Percentiles rank a stretch among this genome's conserved stretches.
Evolutionary conservation across 2,888 invertebrate genomes (phyloP).

Genomic region (Lutraria lutraria): DNA sequence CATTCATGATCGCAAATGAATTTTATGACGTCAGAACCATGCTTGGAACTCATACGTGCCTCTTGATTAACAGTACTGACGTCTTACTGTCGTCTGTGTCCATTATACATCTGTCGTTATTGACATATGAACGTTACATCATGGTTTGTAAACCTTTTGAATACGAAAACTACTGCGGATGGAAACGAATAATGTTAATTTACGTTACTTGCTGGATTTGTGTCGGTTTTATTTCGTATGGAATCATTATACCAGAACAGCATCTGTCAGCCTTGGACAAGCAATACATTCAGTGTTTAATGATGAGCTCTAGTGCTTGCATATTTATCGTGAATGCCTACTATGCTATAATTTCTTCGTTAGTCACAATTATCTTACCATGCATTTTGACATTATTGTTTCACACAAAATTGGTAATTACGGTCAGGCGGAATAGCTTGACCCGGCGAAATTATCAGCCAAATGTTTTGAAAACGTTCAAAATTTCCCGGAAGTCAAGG

Average conservation of each 20-base stretch:
- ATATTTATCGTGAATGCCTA: slow-evolving; percentile 31
- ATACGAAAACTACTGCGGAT: slow-evolving; percentile 42
- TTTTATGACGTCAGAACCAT: slow-evolving; percentile 28
- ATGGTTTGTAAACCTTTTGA: slow-evolving; percentile 50
- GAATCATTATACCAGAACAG: slow-evolving; percentile 46
- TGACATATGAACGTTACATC: slow-evolving; percentile 55
- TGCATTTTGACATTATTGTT: slow-evolving; percentile 35
- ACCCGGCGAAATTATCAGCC: background rate
- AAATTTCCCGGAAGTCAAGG: slow-evolving; percentile 1
- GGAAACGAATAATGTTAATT: slow-evolving; percentile 20
- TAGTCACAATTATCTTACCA: slow-evolving; percentile 44
- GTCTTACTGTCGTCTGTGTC: slow-evolving; percentile 54
- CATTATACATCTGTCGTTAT: slow-evolving; percentile 51
- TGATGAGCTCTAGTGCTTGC: slow-evolving; percentile 18
- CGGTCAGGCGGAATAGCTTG: slow-evolving; percentile 8
- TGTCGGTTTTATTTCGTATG: slow-evolving; percentile 39
- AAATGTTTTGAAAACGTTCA: background rate
- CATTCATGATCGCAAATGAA: slow-evolving; percentile 41
- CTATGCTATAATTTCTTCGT: slow-evolving; percentile 36
- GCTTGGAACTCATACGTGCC: slow-evolving; percentile 45
- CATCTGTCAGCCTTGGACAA: slow-evolving; percentile 28
- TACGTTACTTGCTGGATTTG: slow-evolving; percentile 43
- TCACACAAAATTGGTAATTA: slow-evolving; percentile 36
- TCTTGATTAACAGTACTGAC: slow-evolving; percentile 48
- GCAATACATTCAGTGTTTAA: slow-evolving; percentile 14